Base-by-base conservation (phyloP, 2,113 vertebrate species). In the Odobenus rosmarus region DNA sequence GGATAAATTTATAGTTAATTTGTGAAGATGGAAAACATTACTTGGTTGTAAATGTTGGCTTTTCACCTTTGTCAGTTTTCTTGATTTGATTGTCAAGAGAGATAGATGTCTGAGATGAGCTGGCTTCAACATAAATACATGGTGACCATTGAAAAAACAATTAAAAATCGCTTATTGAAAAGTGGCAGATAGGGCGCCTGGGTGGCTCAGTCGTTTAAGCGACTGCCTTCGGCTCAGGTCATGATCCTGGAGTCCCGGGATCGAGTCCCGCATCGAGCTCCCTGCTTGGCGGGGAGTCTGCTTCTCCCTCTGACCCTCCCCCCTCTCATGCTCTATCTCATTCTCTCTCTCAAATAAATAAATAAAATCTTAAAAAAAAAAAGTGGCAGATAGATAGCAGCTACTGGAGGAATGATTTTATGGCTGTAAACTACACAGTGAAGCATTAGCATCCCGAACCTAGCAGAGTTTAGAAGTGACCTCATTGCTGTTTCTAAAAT, bases 401-500 rank as follows among this genome's bases (percentile, higher is more conserved):
- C 9, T 42, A 23, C 13, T 53, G 3, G 15, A 86, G 19, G 24
- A 84, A 7, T 51, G 6, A 31, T 4, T 10, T 2, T 19, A 5
- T 19, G 49, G 57, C 13, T 59, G 0, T 31, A 8, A 51, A 51
- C 2, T 4, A 2, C 4, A 15, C 13, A 33, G 21, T 4, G 67
- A 74, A 61, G 16, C 26, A 5, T 51, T 21, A 80, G 11, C 3
- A 31, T 36, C 36, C 24, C 24, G 51, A 90, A 62, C 7, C 61
- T 80, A 42, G 24, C 81, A 80, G 57, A 80, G 61, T 90, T 81
- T 82, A 79, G 42, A 88, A 72, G 33, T 55, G 82, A 96, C 89
- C 89, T 95, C 59, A 88, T 55, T 96, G 71, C 59, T 71, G 6
- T 59, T 93, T 97, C 88, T 93, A 57, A 96, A 95, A 85, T 67